Evolutionary conservation across 2,888 invertebrate genomes (phyloP), one percentile per base, ranked within the genome.

Genomic region (Acleris emargana): DNA sequence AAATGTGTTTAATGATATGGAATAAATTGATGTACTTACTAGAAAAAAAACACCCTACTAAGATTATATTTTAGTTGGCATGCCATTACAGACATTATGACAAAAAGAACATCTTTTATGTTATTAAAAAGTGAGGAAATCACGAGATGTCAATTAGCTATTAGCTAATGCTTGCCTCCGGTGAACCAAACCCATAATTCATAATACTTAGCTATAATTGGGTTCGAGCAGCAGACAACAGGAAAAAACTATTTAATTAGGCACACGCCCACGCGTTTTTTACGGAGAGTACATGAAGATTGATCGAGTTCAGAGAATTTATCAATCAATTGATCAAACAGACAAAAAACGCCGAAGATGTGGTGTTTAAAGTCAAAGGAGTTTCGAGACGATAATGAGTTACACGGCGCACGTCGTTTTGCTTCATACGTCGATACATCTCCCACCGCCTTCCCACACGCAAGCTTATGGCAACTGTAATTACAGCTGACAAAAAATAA

Each of bases 221-320:
- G 18, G 55, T 11, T 55, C 25, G 32, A 49, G 42, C 53, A 17
- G n/a, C 57, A 58, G 47, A 64, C 25, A 49, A 58, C 45, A 58
- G 13, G 54, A 58, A 52, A 6, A 58, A 49, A 17, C 32, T 53
- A 9, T 42, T 32, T 42, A 54, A 54, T 59, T 64, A 59, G 52
- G 38, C 25, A 49, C 49, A 52, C 28, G 20, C 28, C 42, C 45
- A 49, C 54, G 28, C 49, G n/a, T 47, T 38, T 53, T 17, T 52
- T 13, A 38, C 13, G 13, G 11, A 32, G 9, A 38, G 13, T 38
- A 38, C 38, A 11, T 38, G 38, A 38, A 58, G 58, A 64, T 64
- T 53, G 58, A 58, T 38, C 13, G 32, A 47, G 54, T 49, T 54
- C 18, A 32, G 20, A 47, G 18, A 28, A 49, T 20, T 17, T 32